phyloP scores from a whole-genome alignment of 2,113 vertebrate species.

The Erinaceus europaeus region DNA sequence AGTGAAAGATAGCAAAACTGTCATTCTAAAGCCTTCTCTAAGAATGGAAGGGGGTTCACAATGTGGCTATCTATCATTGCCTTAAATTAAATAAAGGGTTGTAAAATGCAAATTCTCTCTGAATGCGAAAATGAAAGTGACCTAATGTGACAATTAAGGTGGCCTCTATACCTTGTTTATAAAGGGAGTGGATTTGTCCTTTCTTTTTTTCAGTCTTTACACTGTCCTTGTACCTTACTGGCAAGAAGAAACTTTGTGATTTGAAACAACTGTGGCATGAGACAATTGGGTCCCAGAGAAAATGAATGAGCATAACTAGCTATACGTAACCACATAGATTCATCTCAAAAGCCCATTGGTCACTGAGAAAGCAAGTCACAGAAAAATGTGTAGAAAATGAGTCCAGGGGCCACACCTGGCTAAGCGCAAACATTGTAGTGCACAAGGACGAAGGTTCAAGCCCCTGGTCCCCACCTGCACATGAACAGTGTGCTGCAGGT shows the following conservation, averaged over 20 bases:
- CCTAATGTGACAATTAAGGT: not conserved
- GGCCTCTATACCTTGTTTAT: not conserved
- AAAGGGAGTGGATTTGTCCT: not conserved
- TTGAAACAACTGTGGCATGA: constrained; percentile 16
- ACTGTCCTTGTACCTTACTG: not conserved
- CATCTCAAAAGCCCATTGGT: not conserved
- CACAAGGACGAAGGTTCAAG: too few species aligned
- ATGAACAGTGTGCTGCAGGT: too few species aligned
- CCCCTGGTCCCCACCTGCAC: too few species aligned
- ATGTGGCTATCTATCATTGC: not conserved
- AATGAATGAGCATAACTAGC: not conserved
- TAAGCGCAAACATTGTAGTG: too few species aligned
- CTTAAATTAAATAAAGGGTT: not conserved
- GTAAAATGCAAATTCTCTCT: constrained; percentile 2
- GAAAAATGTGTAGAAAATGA: not conserved
- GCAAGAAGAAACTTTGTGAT: constrained; percentile 25
- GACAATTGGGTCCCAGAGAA: constrained; percentile 11
- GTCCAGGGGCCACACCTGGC: too few species aligned
- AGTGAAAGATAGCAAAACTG: constrained; percentile 23
- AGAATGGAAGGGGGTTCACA: not conserved
- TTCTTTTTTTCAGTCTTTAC: not conserved
- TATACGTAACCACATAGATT: not conserved
- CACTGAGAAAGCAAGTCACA: constrained; percentile 21
- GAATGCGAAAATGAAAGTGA: constrained; percentile 3
- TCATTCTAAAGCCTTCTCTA: not conserved